phyloP scores from a whole-genome alignment of 2,888 invertebrate species.

The Diplazon laetatorius region DNA sequence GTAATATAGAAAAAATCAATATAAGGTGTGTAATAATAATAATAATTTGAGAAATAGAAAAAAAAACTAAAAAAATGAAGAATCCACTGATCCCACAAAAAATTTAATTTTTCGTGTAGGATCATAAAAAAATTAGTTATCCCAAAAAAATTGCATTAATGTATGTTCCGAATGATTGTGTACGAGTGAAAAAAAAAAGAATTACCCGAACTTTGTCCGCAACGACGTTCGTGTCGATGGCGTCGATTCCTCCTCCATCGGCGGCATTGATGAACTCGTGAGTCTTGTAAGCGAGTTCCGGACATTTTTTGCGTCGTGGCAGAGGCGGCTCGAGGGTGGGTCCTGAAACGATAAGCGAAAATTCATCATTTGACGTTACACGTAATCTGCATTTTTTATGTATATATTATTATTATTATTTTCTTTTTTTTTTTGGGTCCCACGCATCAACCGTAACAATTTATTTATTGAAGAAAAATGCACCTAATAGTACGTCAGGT shows the following conservation, averaged over 20 bases:
- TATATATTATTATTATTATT: no score
- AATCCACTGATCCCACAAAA: no score
- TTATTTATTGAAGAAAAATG: constrained; percentile 16
- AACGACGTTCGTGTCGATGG: constrained; percentile 85
- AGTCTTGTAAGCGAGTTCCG: constrained; percentile 93
- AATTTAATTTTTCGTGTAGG: no score
- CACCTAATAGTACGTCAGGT: constrained; percentile 28
- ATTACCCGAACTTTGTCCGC: constrained; percentile 88
- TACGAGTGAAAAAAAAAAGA: no score
- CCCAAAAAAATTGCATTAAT: constrained; percentile 14
- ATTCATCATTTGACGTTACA: constrained; percentile 16
- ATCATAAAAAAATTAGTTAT: no score
- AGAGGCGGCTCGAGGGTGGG: constrained; percentile 91
- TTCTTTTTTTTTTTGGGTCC: constrained; percentile 6
- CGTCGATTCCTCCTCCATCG: constrained; percentile 84
- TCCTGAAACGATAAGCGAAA: constrained; percentile 76
- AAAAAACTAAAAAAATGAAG: no score
- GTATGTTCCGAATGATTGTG: no score
- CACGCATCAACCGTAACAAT: background rate
- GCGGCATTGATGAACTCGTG: constrained; percentile 90
- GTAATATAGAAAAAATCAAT: no score
- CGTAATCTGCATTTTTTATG: background rate
- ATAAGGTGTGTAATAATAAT: no score
- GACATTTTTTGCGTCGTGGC: constrained; percentile 94
- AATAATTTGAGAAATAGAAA: no score